Percentiles rank a stretch among this genome's conserved stretches.
These are phyloP conservation scores for Ceratoteleas bidentatus DNA, from an alignment of 1,140 invertebrate species.

Conservation along the genomic window DNA sequence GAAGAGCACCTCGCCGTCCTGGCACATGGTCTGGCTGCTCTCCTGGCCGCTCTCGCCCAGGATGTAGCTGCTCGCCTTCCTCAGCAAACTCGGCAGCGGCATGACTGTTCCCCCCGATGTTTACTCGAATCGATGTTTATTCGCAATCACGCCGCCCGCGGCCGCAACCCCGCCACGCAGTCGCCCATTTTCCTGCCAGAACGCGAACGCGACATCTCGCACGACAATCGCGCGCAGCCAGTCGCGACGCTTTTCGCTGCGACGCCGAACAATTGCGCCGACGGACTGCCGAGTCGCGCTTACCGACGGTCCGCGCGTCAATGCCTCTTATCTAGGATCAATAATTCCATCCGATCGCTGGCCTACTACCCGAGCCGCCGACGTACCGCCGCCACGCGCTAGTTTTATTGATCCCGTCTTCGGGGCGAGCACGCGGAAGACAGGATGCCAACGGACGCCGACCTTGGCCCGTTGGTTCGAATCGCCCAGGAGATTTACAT, in stretches of 20 bases:
- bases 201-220: too few relatives aligned
- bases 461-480: conserved; percentile 39
- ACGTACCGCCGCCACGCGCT: conserved; percentile 68
- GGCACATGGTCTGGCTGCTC: conserved; percentile 80
- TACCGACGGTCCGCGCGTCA: conserved; percentile 66
- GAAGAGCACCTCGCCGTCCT: conserved; percentile 92
- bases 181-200: too few relatives aligned
- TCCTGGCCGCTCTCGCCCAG: conserved; percentile 84
- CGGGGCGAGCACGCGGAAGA: conserved; percentile 41
- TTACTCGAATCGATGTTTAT: conserved; percentile 4
- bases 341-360: conserved; percentile 77
- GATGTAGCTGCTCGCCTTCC: conserved; percentile 89
- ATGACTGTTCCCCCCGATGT: conserved; percentile 79
- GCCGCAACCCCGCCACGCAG: too few relatives aligned
- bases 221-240: too few relatives aligned
- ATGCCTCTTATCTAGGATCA: conserved; percentile 74
- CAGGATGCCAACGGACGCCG: conserved; percentile 11
- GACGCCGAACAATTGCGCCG: too few relatives aligned
- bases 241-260: too few relatives aligned
- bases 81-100: conserved; percentile 88
- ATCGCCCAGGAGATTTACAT: conserved; percentile 18
- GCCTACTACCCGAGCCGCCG: conserved; percentile 73
- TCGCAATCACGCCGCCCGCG: too few relatives aligned
- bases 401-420: conserved; percentile 71
- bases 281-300: neutral